Evolutionary conservation across 2,113 vertebrate species (phyloP).

Genomic region (Erythrocercus mccallii): DNA sequence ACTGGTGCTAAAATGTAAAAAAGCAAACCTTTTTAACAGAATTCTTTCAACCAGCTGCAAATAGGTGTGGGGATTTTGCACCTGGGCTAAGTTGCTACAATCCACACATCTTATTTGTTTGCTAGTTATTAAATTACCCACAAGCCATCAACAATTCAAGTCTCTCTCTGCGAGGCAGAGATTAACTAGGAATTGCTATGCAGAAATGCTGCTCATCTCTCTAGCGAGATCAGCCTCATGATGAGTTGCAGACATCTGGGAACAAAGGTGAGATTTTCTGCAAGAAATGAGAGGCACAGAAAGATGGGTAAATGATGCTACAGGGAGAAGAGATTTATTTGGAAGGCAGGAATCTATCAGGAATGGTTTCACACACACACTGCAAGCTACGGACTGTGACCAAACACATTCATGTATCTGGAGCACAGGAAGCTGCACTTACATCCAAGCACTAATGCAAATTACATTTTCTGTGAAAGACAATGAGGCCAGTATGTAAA

Average conservation of each 20-base stretch:
- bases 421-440: background rate
- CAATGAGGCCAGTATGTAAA: conserved; percentile 43
- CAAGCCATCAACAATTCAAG: conserved; percentile 53
- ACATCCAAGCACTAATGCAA: conserved; percentile 20
- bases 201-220: conserved; percentile 28
- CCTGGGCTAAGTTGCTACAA: conserved; percentile 48
- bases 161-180: conserved; percentile 46
- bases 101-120: conserved; percentile 51
- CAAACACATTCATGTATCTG: background rate
- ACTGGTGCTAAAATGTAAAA: background rate
- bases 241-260: conserved; percentile 27
- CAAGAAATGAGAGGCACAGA: conserved; percentile 1
- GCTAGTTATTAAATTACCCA: conserved; percentile 67
- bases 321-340: background rate
- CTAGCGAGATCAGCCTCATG: conserved; percentile 8
- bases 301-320: background rate
- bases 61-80: conserved; percentile 38
- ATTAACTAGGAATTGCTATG: conserved; percentile 62
- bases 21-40: conserved; percentile 10
- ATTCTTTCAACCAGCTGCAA: conserved; percentile 49
- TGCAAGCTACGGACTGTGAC: background rate
- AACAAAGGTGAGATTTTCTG: conserved; percentile 48
- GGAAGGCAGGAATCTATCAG: background rate
- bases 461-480: conserved; percentile 41
- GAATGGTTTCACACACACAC: background rate